A percentile compares a stretch with the other conserved stretches of the same genome.
Conservation (phyloP, 2,888 invertebrate species). For the Cotesia congregata region DNA sequence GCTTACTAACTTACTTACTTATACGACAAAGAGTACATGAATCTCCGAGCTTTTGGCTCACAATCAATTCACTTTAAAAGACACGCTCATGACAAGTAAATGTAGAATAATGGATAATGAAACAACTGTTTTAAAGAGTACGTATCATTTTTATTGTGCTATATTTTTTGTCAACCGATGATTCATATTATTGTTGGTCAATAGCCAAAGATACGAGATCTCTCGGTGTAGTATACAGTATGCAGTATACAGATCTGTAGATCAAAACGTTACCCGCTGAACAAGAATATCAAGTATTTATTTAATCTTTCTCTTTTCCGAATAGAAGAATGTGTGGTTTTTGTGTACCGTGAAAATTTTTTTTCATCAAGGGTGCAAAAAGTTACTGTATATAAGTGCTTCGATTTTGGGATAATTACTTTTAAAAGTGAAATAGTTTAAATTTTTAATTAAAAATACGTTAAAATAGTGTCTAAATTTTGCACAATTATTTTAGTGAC, state of each 20-base stretch:
- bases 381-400: too few species aligned
- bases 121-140: neutral
- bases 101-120: slow-evolving; percentile 12
- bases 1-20: slow-evolving; percentile 16
- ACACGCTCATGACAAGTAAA: slow-evolving; percentile 11
- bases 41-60: slow-evolving; percentile 32
- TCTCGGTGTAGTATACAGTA: neutral
- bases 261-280: neutral
- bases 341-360: too few species aligned
- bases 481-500: too few species aligned
- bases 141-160: neutral
- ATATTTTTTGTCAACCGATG: neutral
- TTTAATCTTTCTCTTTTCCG: too few species aligned
- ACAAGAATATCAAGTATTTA: neutral
- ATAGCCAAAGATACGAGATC: slow-evolving; percentile 7
- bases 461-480: too few species aligned
- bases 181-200: slow-evolving; percentile 12
- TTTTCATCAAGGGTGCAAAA: too few species aligned
- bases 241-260: slow-evolving; percentile 2
- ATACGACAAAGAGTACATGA: neutral
- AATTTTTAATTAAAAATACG: too few species aligned
- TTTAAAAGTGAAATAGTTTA: too few species aligned
- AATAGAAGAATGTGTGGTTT: too few species aligned
- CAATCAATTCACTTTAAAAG: slow-evolving; percentile 36
- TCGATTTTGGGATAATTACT: too few species aligned